These are phyloP conservation scores for Sebastes iracundus DNA, from an alignment of 2,797 vertebrate species.

Conservation along the genomic window DNA sequence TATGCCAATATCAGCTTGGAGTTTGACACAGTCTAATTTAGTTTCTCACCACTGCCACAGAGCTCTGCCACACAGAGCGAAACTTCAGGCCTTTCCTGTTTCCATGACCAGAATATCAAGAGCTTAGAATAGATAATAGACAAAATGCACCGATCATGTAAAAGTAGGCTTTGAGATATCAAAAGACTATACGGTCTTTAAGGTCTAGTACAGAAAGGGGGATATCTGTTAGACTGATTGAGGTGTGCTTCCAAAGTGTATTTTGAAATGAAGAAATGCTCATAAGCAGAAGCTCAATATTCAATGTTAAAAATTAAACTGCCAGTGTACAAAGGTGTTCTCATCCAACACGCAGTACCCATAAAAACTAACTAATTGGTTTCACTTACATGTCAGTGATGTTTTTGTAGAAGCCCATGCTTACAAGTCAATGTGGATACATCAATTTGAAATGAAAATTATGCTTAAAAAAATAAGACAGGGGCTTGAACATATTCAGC, in stretches of 20 bases:
- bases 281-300: background rate
- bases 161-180: background rate
- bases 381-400: background rate
- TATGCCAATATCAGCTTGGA: background rate
- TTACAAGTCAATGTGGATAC: background rate
- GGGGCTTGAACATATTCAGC: constrained; percentile 33
- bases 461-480: background rate
- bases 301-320: background rate
- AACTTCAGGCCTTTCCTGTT: constrained; percentile 23
- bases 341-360: background rate
- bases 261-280: background rate
- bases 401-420: background rate
- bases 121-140: background rate
- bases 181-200: background rate
- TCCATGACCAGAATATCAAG: background rate
- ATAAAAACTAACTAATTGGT: background rate
- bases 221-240: background rate
- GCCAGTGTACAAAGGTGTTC: background rate
- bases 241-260: background rate
- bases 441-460: background rate
- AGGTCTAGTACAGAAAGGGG: background rate
- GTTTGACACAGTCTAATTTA: background rate
- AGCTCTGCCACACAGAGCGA: background rate
- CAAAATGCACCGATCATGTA: background rate
- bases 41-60: background rate